Evolutionary conservation across 2,797 vertebrate genomes (phyloP).

Genomic region (Labroides dimidiatus): DNA sequence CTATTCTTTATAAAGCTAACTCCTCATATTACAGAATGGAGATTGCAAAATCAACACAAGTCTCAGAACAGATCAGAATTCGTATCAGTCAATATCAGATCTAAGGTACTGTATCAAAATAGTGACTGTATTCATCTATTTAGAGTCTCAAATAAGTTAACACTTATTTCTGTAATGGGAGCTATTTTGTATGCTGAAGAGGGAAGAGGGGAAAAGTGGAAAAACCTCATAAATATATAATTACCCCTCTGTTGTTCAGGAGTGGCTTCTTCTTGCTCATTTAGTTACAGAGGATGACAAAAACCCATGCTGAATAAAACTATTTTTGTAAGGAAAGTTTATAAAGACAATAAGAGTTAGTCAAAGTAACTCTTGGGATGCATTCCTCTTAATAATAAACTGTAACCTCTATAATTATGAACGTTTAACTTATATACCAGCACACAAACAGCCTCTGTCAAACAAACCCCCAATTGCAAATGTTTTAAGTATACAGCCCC

Average conservation of each 20-base stretch:
- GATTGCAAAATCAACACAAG: too few species aligned
- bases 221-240: conserved; percentile 61
- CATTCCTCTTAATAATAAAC: conserved; percentile 6
- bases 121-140: conserved; percentile 18
- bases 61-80: too few species aligned
- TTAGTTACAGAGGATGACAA: conserved; percentile 16
- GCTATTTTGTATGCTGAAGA: conserved; percentile 29
- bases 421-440: not conserved
- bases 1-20: too few species aligned
- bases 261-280: conserved; percentile 23
- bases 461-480: conserved; percentile 50
- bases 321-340: not conserved
- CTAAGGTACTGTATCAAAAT: too few species aligned
- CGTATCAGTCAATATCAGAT: too few species aligned
- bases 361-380: not conserved
- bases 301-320: not conserved
- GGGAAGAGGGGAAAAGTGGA: conserved; percentile 17
- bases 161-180: conserved; percentile 6
- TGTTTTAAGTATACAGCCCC: conserved; percentile 43
- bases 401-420: conserved; percentile 4
- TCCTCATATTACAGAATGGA: too few species aligned
- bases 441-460: conserved; percentile 6
- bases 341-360: not conserved
- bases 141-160: conserved; percentile 17
- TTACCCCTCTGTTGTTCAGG: conserved; percentile 17